Conservation (phyloP, 2,888 invertebrate genomes). For the Lycia hirtaria region DNA sequence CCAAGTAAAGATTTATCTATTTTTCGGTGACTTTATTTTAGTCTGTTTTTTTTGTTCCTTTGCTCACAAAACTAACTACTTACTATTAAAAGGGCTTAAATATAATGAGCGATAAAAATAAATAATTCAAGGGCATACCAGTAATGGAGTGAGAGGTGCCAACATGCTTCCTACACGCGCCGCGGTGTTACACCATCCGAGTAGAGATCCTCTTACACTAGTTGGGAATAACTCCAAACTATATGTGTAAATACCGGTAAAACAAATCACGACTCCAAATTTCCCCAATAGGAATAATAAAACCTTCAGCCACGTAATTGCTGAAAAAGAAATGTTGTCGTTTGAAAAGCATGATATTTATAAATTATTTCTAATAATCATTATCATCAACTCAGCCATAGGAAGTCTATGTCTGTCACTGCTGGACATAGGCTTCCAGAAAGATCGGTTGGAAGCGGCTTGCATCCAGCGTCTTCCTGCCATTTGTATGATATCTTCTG, state of each 20-base stretch:
- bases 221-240: conserved; percentile 73
- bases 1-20: not conserved
- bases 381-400: no score
- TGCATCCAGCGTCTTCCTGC: no score
- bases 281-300: conserved; percentile 65
- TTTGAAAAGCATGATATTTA: conserved; percentile 1
- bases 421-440: no score
- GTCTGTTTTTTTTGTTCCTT: not conserved
- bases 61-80: not conserved
- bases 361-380: not conserved
- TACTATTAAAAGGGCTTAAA: not conserved
- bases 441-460: no score
- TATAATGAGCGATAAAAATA: not conserved
- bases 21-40: not conserved
- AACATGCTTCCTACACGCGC: conserved; percentile 72
- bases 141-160: conserved; percentile 68
- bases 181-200: conserved; percentile 67
- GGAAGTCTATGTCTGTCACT: no score
- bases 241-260: conserved; percentile 71
- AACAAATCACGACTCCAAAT: conserved; percentile 67
- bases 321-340: no score
- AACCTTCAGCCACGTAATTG: conserved; percentile 65
- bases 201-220: conserved; percentile 68
- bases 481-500: no score
- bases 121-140: conserved; percentile 54